These are phyloP conservation scores for Drosophila saltans DNA, from an alignment of 1,140 invertebrate genomes.

Conservation along the genomic window DNA sequence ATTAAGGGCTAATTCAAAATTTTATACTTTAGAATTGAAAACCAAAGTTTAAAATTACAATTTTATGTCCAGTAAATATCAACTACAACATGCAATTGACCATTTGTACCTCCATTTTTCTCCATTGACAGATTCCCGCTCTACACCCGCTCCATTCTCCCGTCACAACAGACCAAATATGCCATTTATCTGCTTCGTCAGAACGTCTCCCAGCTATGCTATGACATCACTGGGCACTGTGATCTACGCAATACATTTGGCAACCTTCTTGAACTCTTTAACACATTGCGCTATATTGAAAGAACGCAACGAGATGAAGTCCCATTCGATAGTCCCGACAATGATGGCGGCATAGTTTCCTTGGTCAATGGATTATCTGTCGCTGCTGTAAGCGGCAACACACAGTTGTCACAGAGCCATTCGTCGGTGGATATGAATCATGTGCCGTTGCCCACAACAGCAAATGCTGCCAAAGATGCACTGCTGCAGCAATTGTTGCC, in stretches of 20 bases:
- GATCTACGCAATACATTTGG: conserved; percentile 90
- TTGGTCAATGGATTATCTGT: conserved; percentile 52
- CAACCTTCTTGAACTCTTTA: conserved; percentile 86
- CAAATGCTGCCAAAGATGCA: conserved; percentile 62
- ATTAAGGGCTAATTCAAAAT: too few species aligned
- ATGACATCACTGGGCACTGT: conserved; percentile 88
- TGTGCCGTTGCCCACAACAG: conserved; percentile 62
- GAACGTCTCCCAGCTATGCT: conserved; percentile 92
- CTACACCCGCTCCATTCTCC: conserved; percentile 87
- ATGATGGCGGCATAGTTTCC: conserved; percentile 30
- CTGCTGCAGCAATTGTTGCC: conserved; percentile 61
- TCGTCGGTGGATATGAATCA: conserved; percentile 79
- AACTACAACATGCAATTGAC: too few species aligned
- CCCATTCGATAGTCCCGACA: conserved; percentile 1
- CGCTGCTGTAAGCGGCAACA: conserved; percentile 27
- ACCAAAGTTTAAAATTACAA: too few species aligned
- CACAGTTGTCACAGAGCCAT: conserved; percentile 68
- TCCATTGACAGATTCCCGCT: conserved; percentile 89
- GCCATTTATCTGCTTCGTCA: conserved; percentile 94
- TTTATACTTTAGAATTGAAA: too few species aligned
- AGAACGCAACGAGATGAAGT: conserved; percentile 53
- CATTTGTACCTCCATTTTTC: neutral
- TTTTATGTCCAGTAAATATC: too few species aligned
- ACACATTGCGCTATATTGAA: conserved; percentile 64
- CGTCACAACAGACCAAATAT: conserved; percentile 90